These are phyloP conservation scores for Lycocerus yunnanus DNA, from an alignment of 2,888 invertebrate genomes.

Conservation along the genomic window DNA sequence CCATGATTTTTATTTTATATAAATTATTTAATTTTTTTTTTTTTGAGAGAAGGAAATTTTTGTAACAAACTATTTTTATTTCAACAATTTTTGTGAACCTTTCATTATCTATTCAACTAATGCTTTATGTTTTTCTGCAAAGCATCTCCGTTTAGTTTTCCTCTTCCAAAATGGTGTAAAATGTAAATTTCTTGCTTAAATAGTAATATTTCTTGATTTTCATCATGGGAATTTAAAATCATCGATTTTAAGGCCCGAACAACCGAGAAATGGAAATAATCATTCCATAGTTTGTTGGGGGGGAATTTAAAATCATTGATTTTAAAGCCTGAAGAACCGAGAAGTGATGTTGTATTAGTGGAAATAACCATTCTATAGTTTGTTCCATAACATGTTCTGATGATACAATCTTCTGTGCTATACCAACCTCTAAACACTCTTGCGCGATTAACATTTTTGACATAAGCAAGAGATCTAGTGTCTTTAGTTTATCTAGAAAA, in stretches of 20 bases:
- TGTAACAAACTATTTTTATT: too few species aligned
- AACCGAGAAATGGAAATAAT: slow-evolving; percentile 38
- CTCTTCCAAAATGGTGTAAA: slow-evolving; percentile 47
- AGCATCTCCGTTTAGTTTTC: slow-evolving; percentile 40
- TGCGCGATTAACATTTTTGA: slow-evolving; percentile 43
- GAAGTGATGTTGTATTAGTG: slow-evolving; percentile 37
- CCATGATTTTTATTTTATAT: too few species aligned
- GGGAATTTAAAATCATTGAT: slow-evolving; percentile 31
- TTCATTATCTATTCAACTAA: too few species aligned
- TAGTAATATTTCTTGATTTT: slow-evolving; percentile 29
- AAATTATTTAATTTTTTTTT: too few species aligned
- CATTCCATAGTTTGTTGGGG: slow-evolving; percentile 41
- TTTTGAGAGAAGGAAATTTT: too few species aligned
- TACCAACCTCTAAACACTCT: slow-evolving; percentile 42
- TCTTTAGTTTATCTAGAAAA: slow-evolving; percentile 31
- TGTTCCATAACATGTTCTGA: slow-evolving; percentile 34
- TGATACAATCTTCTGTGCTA: slow-evolving; percentile 42
- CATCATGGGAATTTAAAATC: slow-evolving; percentile 20
- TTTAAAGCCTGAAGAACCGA: slow-evolving; percentile 43
- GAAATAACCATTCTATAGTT: slow-evolving; percentile 41
- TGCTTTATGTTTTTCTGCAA: too few species aligned
- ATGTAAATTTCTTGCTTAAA: slow-evolving; percentile 38
- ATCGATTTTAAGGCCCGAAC: slow-evolving; percentile 42
- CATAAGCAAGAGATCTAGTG: slow-evolving; percentile 45
- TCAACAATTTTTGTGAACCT: too few species aligned